phyloP scores from a whole-genome alignment of 2,888 invertebrate genomes.

The Lymantria dispar region DNA sequence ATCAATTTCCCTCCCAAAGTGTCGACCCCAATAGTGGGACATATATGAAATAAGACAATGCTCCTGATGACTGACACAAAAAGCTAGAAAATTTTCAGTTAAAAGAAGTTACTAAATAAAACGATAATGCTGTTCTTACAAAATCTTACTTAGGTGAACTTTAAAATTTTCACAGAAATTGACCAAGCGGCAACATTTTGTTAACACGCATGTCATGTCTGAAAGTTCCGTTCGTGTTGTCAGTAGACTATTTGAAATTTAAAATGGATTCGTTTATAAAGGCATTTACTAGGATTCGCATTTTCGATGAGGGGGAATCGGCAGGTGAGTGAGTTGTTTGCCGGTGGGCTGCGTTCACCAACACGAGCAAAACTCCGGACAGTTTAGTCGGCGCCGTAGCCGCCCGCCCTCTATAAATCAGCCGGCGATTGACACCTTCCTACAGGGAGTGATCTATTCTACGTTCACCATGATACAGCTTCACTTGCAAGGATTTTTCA shows the following conservation, averaged over 20 bases:
- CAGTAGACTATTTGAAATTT: constrained; percentile 74
- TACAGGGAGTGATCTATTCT: constrained; percentile 81
- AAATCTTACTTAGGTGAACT: constrained; percentile 48
- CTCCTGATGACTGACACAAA: too few relatives aligned
- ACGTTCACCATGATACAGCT: constrained; percentile 71
- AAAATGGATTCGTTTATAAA: constrained; percentile 79
- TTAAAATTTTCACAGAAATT: constrained; percentile 58
- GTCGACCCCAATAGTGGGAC: too few relatives aligned
- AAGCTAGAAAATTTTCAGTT: too few relatives aligned
- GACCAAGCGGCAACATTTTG: constrained; percentile 70
- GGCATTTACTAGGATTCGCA: constrained; percentile 73
- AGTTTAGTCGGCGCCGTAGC: constrained; percentile 68
- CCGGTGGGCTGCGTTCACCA: constrained; percentile 58
- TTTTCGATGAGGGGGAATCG: constrained; percentile 74
- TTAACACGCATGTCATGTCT: constrained; percentile 79
- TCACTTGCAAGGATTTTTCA: constrained; percentile 68
- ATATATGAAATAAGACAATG: too few relatives aligned
- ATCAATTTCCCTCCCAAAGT: too few relatives aligned
- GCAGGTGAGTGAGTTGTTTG: constrained; percentile 82
- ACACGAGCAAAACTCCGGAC: constrained; percentile 74
- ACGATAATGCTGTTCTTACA: too few relatives aligned
- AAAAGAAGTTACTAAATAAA: too few relatives aligned
- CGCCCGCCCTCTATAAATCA: constrained; percentile 77
- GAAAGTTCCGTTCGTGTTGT: constrained; percentile 70
- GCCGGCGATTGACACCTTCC: constrained; percentile 78